These are phyloP conservation scores for Danaus chrysippus DNA, from an alignment of 2,888 invertebrate genomes.

Conservation along the genomic window DNA sequence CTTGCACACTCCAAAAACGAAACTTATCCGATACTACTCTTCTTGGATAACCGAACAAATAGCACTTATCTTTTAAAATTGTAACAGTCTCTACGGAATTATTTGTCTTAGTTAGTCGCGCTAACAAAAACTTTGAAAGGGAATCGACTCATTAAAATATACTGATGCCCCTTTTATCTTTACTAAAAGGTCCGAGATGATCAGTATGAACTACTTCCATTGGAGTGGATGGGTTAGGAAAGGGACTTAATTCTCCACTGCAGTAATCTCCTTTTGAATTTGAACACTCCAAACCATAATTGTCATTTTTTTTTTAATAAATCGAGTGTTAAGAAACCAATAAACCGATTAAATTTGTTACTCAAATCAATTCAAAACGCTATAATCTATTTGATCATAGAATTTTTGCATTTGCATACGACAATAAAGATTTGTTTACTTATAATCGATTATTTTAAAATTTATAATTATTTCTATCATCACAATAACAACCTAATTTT, in stretches of 20 bases:
- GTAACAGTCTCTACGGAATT: conserved; percentile 30
- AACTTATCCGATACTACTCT: conserved; percentile 27
- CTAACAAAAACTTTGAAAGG: conserved; percentile 30
- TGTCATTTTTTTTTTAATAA: conserved; percentile 38
- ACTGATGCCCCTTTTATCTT: conserved; percentile 31
- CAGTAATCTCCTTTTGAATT: conserved; percentile 38
- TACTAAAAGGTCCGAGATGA: conserved; percentile 35
- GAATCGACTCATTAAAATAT: conserved; percentile 34
- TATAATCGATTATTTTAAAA: too few species aligned
- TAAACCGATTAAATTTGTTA: conserved; percentile 40
- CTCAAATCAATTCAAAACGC: too few species aligned
- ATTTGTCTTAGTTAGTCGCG: conserved; percentile 29
- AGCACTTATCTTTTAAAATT: conserved; percentile 20
- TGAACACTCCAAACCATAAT: conserved; percentile 38
- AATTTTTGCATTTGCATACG: too few species aligned
- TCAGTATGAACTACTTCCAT: conserved; percentile 33
- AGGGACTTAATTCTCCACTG: conserved; percentile 33
- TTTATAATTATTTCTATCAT: too few species aligned
- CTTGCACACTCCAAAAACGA: conserved; percentile 30
- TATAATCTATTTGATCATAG: too few species aligned
- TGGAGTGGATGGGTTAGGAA: conserved; percentile 33
- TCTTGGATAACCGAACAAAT: conserved; percentile 27
- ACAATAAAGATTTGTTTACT: too few species aligned
- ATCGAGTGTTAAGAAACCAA: conserved; percentile 39
- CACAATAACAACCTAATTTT: too few species aligned